Conservation (phyloP, 2,888 invertebrate species). For the Noctua comes region DNA sequence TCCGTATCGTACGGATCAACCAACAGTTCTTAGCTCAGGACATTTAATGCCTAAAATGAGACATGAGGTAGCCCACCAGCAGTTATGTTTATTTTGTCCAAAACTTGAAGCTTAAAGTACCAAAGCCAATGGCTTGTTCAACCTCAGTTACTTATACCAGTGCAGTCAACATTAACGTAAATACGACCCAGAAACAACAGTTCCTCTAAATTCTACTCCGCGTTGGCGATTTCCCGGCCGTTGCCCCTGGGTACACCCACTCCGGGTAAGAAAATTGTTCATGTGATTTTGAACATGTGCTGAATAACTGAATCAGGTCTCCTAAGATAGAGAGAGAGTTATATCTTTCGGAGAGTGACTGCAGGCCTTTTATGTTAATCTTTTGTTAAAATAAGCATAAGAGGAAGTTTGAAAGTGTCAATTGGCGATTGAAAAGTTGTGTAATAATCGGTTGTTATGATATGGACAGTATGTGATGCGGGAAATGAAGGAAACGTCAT, state of each 20-base stretch:
- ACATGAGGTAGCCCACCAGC: not conserved
- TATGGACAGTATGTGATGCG: not conserved
- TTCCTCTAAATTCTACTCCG: constrained; percentile 55
- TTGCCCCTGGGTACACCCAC: constrained; percentile 55
- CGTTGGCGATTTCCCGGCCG: constrained; percentile 56
- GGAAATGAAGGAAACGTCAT: not conserved
- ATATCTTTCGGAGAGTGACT: not conserved
- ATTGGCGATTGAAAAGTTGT: not conserved
- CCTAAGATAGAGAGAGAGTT: not conserved
- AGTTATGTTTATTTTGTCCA: not conserved
- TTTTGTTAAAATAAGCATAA: not conserved
- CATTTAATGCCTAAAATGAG: not conserved
- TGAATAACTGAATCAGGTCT: constrained; percentile 22
- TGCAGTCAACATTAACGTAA: constrained; percentile 46
- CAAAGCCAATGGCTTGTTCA: not conserved
- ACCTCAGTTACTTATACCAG: constrained; percentile 22
- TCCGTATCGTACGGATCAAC: not conserved
- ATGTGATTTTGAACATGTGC: constrained; percentile 40
- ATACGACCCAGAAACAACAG: constrained; percentile 55
- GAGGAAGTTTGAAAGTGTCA: not conserved
- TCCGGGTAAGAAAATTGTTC: constrained; percentile 45
- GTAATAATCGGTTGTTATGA: not conserved
- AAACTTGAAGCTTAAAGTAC: not conserved
- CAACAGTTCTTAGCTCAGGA: not conserved
- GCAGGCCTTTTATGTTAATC: too few species aligned